A percentile compares a stretch with the other conserved stretches of the same genome.
phyloP scores from a whole-genome alignment of 1,140 invertebrate species.

The Alviniconcha marisindica region DNA sequence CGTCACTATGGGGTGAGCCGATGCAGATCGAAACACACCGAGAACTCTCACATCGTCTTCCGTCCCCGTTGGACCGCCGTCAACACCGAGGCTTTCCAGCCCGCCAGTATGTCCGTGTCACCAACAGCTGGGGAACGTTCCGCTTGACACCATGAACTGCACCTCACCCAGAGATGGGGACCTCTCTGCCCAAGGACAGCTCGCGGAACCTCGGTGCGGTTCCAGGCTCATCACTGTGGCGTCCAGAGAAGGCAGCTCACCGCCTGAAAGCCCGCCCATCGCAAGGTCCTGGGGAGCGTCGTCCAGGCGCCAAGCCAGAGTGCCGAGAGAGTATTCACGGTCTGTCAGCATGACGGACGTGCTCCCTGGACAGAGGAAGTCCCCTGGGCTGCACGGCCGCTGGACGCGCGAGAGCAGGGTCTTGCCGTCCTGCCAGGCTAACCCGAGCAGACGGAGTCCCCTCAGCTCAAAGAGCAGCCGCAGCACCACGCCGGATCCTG shows the following conservation, averaged over 20 bases:
- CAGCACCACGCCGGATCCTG: not conserved
- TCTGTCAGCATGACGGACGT: not conserved
- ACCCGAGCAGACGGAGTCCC: not conserved
- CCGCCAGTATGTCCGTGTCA: too few relatives aligned
- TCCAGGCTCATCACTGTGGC: conserved; percentile 18
- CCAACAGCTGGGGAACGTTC: too few relatives aligned
- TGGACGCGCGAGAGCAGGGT: conserved; percentile 15
- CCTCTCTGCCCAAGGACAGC: too few relatives aligned
- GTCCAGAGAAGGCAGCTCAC: not conserved
- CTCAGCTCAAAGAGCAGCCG: not conserved
- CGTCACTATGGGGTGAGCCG: not conserved
- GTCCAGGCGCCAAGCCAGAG: not conserved
- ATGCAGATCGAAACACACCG: not conserved
- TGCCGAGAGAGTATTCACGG: not conserved
- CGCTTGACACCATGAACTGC: not conserved
- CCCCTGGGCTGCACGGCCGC: not conserved
- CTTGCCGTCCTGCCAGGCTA: conserved; percentile 5
- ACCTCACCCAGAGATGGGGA: not conserved
- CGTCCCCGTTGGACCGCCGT: too few relatives aligned
- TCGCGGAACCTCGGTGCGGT: too few relatives aligned
- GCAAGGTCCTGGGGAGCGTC: not conserved
- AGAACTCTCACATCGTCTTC: not conserved
- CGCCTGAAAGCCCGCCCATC: not conserved
- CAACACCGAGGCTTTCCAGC: not conserved
- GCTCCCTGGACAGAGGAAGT: not conserved